phyloP scores from a whole-genome alignment of 1,140 invertebrate genomes.

The Macrobrachium nipponense region DNA sequence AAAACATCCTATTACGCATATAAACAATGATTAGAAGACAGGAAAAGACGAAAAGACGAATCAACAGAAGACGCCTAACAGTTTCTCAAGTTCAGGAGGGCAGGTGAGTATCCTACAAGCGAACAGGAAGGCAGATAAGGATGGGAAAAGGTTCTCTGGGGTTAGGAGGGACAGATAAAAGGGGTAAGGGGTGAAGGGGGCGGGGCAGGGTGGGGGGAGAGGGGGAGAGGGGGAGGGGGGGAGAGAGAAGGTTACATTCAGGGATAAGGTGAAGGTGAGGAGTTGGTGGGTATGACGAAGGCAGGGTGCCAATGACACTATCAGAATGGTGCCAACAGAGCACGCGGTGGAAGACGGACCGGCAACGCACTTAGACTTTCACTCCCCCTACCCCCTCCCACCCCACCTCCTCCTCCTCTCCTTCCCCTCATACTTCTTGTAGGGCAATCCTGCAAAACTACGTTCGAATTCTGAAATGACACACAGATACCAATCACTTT shows the following conservation, averaged over 20 bases:
- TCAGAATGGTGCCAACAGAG: background rate
- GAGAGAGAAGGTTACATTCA: no score
- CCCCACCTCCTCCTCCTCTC: background rate
- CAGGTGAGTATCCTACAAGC: no score
- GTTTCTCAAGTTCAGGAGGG: no score
- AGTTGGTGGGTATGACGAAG: background rate
- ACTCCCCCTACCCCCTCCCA: no score
- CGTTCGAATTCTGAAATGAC: no score
- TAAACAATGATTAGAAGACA: no score
- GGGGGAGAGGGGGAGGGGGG: background rate
- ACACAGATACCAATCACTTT: no score
- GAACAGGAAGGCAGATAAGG: background rate
- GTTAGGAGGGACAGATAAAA: background rate
- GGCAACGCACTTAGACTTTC: no score
- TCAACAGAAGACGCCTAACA: no score
- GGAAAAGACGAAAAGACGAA: no score
- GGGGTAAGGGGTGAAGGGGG: background rate
- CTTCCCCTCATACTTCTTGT: background rate
- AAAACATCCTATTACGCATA: no score
- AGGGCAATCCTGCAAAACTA: no score
- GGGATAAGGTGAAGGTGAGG: background rate
- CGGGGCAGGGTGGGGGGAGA: background rate
- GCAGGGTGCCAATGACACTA: constrained; percentile 41
- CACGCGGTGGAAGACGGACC: background rate
- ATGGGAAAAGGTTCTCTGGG: background rate